Evolutionary conservation across 2,888 invertebrate species (phyloP).

Genomic region (Cyclophora punctaria): DNA sequence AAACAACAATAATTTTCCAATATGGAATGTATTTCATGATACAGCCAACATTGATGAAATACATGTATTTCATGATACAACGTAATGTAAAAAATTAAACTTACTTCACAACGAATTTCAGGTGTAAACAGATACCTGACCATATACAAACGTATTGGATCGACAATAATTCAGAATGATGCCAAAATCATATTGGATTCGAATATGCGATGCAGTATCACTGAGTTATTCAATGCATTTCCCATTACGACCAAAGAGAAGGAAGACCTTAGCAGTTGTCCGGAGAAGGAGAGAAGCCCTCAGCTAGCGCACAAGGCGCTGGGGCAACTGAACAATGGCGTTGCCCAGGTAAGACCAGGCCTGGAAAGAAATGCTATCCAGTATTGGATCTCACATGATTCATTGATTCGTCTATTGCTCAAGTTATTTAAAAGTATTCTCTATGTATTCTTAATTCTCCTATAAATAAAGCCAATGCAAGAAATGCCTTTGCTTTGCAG

Average conservation of each 20-base stretch:
- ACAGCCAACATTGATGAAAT: neutral
- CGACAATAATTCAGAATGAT: slow-evolving; percentile 79
- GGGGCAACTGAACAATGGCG: slow-evolving; percentile 80
- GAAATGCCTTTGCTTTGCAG: too few relatives aligned
- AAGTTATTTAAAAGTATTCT: too few relatives aligned
- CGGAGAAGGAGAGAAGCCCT: slow-evolving; percentile 78
- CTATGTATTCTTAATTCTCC: too few relatives aligned
- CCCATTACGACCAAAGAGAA: slow-evolving; percentile 81
- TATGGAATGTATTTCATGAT: too few relatives aligned
- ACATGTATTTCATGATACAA: neutral
- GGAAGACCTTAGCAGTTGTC: slow-evolving; percentile 80
- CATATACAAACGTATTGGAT: slow-evolving; percentile 80
- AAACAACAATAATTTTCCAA: too few relatives aligned
- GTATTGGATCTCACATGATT: too few relatives aligned
- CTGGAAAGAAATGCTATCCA: too few relatives aligned
- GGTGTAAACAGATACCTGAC: slow-evolving; percentile 80
- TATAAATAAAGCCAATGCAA: too few relatives aligned
- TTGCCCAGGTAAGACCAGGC: slow-evolving; percentile 69
- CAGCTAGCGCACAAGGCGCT: slow-evolving; percentile 74
- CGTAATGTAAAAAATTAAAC: too few relatives aligned
- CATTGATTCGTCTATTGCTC: too few relatives aligned
- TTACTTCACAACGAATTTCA: slow-evolving; percentile 28
- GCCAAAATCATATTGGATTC: slow-evolving; percentile 78
- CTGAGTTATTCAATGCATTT: slow-evolving; percentile 77
- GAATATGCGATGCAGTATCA: slow-evolving; percentile 77